phyloP scores from a whole-genome alignment of 1,140 invertebrate genomes.

The Drosophila guanche region DNA sequence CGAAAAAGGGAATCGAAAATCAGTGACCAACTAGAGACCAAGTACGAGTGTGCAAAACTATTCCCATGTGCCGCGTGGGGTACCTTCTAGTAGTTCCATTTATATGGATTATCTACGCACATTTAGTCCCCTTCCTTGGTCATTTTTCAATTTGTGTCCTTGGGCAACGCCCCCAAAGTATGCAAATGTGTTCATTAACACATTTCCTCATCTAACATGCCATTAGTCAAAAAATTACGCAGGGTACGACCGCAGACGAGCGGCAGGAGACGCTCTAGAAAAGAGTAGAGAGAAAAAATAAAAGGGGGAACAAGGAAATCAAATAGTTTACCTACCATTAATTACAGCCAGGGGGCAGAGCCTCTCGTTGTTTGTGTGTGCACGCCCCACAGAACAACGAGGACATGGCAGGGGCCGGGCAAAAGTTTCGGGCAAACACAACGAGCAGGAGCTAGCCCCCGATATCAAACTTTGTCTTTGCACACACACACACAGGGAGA shows the following conservation, averaged over 20 bases:
- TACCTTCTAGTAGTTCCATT: no score
- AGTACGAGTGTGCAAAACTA: not conserved
- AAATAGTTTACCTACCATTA: conserved; percentile 68
- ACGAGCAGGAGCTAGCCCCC: conserved; percentile 10
- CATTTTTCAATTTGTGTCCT: conserved; percentile 41
- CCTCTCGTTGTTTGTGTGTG: conserved; percentile 6
- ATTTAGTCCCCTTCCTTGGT: conserved; percentile 11
- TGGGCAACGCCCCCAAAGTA: conserved; percentile 33
- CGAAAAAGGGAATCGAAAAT: conserved; percentile 10
- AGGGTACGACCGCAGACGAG: conserved; percentile 3
- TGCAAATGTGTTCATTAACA: conserved; percentile 66
- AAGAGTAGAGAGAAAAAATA: conserved; percentile 34
- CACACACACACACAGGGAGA: conserved; percentile 8
- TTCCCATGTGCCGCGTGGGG: no score
- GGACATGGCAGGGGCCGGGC: conserved; percentile 1
- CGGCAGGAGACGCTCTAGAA: conserved; percentile 2
- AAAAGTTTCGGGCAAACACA: conserved; percentile 26
- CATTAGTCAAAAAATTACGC: conserved; percentile 51
- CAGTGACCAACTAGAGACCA: conserved; percentile 1
- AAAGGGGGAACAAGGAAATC: conserved; percentile 52
- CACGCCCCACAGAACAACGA: conserved; percentile 21
- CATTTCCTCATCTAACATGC: conserved; percentile 61
- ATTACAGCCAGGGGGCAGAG: conserved; percentile 62
- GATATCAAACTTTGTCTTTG: conserved; percentile 45
- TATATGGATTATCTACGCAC: no score